Percentiles rank a stretch among this genome's conserved stretches.
These are phyloP conservation scores for Burhinus bistriatus DNA, from an alignment of 2,113 vertebrate genomes.

Conservation along the genomic window DNA sequence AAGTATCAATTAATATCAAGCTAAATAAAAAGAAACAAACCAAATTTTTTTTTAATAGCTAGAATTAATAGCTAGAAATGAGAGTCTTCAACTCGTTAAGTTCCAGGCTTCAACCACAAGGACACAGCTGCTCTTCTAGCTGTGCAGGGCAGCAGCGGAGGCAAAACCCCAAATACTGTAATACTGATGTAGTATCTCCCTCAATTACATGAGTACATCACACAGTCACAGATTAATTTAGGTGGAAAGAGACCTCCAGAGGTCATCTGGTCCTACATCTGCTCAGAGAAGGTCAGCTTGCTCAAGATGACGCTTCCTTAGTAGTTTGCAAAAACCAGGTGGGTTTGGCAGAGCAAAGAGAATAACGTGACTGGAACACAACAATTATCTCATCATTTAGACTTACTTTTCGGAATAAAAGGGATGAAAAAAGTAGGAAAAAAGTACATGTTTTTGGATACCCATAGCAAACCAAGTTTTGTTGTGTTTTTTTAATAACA, in stretches of 20 bases:
- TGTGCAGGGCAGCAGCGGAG: neutral
- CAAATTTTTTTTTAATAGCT: neutral
- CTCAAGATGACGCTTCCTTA: neutral
- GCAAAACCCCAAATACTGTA: neutral
- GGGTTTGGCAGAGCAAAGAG: neutral
- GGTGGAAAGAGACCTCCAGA: neutral
- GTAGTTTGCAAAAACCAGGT: neutral
- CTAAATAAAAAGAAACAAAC: neutral
- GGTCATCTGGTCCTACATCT: too few relatives aligned
- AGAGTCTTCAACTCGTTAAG: neutral
- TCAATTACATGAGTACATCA: neutral
- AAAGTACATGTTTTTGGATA: neutral
- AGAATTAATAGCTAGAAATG: neutral
- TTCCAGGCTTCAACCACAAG: neutral
- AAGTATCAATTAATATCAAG: neutral
- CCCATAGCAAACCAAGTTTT: neutral
- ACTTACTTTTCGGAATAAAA: neutral
- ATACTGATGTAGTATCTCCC: neutral
- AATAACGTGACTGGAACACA: neutral
- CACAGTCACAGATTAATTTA: neutral
- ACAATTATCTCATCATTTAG: neutral
- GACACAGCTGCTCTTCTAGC: neutral
- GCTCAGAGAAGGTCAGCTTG: neutral
- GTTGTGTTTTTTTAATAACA: neutral
- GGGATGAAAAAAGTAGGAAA: neutral